These are phyloP conservation scores for Hypsibius dujardini DNA, from an alignment of 1,140 invertebrate genomes.

Conservation along the genomic window DNA sequence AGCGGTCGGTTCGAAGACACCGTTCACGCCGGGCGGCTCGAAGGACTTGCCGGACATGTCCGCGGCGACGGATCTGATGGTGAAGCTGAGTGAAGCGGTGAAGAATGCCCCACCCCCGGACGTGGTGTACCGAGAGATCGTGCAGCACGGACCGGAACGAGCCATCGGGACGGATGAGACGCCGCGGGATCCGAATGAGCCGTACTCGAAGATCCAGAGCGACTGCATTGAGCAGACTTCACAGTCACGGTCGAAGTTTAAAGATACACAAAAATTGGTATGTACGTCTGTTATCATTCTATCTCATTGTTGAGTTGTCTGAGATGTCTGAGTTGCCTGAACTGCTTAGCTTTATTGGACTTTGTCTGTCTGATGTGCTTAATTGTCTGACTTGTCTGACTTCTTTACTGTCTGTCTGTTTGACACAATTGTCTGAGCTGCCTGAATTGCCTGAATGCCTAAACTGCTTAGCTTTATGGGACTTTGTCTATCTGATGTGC, in stretches of 20 bases:
- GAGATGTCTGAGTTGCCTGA: no score
- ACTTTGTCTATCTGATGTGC: no score
- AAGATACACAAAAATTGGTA: slow-evolving; percentile 13
- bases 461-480: no score
- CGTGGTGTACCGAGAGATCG: background rate
- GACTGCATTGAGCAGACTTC: slow-evolving; percentile 10
- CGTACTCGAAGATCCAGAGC: slow-evolving; percentile 1
- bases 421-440: no score
- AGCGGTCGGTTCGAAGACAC: background rate
- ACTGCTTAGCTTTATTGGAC: no score
- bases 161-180: slow-evolving; percentile 9
- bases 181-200: slow-evolving; percentile 14
- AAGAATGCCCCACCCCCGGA: slow-evolving; percentile 14
- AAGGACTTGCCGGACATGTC: slow-evolving; percentile 3
- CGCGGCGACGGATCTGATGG: slow-evolving; percentile 6
- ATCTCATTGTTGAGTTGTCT: no score
- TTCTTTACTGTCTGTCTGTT: no score
- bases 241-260: slow-evolving; percentile 3
- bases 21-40: slow-evolving; percentile 4
- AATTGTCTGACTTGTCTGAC: no score
- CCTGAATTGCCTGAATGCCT: no score
- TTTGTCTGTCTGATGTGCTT: no score
- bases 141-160: background rate
- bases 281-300: no score
- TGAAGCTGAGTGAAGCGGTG: background rate